A percentile compares a stretch with the other conserved stretches of the same genome.
phyloP scores from a whole-genome alignment of 2,797 vertebrate genomes.

The Sphenodon punctatus region DNA sequence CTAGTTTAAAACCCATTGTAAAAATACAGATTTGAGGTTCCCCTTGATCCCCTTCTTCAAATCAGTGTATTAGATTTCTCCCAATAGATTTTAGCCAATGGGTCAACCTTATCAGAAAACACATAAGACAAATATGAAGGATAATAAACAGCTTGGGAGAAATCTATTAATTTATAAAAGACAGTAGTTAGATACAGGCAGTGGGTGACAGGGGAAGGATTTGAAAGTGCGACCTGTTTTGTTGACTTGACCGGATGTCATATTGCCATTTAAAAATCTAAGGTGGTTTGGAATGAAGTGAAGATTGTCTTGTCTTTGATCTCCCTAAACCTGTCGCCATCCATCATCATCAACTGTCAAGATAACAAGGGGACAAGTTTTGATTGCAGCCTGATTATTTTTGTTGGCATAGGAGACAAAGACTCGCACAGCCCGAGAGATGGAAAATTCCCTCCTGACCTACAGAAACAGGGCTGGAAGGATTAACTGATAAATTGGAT shows the following conservation, averaged over 20 bases:
- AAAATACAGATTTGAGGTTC: background rate
- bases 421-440: background rate
- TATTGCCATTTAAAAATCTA: background rate
- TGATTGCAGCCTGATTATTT: background rate
- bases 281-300: slow-evolving; percentile 12
- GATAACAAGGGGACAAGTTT: slow-evolving; percentile 3
- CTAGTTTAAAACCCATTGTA: background rate
- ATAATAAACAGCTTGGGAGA: background rate
- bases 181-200: background rate
- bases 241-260: slow-evolving; percentile 8
- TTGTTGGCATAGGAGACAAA: background rate
- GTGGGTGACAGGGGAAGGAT: background rate
- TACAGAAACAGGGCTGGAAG: too few species aligned
- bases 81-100: background rate
- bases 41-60: too few species aligned
- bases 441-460: background rate
- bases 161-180: background rate
- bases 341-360: slow-evolving; percentile 28
- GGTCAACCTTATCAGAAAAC: background rate
- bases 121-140: accelerated
- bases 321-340: background rate
- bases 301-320: background rate
- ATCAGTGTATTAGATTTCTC: too few species aligned
- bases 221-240: accelerated
- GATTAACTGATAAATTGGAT: too few species aligned